Evolutionary conservation across 2,888 invertebrate genomes (phyloP).

Genomic region (Rotaria socialis): DNA sequence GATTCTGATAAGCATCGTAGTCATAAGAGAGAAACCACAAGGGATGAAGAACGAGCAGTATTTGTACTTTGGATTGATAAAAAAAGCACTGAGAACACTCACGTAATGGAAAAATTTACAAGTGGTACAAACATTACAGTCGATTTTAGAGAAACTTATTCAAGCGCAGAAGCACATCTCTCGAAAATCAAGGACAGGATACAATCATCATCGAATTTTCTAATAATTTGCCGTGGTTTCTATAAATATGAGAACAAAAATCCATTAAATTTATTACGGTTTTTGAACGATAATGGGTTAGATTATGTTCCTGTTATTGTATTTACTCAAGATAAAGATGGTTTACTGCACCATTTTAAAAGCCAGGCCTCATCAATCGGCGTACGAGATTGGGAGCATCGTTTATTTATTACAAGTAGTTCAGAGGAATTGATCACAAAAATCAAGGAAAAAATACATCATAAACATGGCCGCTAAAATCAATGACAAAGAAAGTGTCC

Average conservation of each 20-base stretch:
- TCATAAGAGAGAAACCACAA: background rate
- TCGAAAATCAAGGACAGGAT: background rate
- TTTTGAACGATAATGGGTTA: background rate
- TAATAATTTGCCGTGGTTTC: background rate
- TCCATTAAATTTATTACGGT: background rate
- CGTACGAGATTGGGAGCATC: background rate
- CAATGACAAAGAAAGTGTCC: no score
- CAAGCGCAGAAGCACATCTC: background rate
- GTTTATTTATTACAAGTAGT: background rate
- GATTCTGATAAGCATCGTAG: background rate
- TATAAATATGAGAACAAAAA: background rate
- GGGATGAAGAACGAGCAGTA: background rate
- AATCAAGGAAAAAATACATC: background rate
- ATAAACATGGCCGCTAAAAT: no score
- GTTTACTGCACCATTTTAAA: background rate
- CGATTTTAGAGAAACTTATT: background rate
- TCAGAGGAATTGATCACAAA: background rate
- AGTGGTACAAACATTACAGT: background rate
- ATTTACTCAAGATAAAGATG: background rate
- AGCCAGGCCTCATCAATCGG: background rate
- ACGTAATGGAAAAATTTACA: background rate
- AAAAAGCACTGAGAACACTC: background rate
- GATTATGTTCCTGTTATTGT: background rate
- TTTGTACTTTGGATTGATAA: constrained; percentile 8
- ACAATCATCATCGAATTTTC: background rate